phyloP scores from a whole-genome alignment of 2,797 vertebrate genomes.

The Ptychadena robeensis region DNA sequence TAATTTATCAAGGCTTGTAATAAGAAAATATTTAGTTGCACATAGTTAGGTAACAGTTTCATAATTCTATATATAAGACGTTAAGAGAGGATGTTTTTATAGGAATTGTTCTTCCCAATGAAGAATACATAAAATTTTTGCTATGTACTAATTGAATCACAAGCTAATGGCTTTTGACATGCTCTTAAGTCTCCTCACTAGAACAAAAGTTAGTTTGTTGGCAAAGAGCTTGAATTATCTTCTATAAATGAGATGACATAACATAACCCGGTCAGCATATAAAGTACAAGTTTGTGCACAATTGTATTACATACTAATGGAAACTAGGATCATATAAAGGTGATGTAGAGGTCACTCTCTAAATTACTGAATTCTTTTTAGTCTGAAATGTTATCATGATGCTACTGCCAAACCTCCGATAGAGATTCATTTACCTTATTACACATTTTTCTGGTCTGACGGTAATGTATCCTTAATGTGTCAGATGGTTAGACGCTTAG shows the following conservation, averaged over 20 bases:
- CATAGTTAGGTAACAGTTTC: background rate
- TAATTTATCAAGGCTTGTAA: no score
- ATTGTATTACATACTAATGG: background rate
- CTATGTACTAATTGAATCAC: background rate
- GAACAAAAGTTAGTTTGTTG: constrained; percentile 5
- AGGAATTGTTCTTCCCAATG: background rate
- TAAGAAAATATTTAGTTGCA: no score
- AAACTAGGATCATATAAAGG: background rate
- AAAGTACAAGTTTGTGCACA: no score
- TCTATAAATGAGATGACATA: background rate
- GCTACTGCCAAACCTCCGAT: background rate
- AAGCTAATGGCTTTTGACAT: background rate
- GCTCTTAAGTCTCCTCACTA: background rate
- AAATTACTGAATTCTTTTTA: background rate
- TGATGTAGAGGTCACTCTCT: background rate
- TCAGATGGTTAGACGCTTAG: no score
- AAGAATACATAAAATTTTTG: background rate
- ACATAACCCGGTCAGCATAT: background rate
- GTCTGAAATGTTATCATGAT: background rate
- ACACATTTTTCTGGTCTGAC: no score
- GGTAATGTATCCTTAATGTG: no score
- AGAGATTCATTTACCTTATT: no score
- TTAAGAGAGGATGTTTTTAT: no score
- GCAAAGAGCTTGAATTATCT: background rate
- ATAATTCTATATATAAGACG: background rate